Conservation (phyloP, 2,797 vertebrate genomes). For the Anisognathus igniventris region DNA sequence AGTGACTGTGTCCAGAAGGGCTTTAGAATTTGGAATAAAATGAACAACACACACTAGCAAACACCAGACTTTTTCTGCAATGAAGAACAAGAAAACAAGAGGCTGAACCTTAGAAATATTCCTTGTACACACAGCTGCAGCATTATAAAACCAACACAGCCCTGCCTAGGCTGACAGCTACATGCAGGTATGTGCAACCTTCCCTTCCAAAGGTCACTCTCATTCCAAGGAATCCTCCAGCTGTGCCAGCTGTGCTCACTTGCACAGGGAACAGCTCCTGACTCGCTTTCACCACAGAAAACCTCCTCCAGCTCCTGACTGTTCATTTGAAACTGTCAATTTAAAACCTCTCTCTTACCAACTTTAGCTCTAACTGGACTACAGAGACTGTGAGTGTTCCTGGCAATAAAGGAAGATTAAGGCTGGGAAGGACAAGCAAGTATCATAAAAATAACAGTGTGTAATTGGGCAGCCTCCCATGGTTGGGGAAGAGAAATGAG, state of each 20-base stretch:
- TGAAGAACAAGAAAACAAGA: neutral
- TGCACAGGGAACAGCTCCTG: neutral
- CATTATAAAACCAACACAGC: neutral
- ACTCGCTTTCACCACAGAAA: accelerated
- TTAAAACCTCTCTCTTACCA: constrained; percentile 2
- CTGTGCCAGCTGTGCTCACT: neutral
- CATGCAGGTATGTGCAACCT: accelerated
- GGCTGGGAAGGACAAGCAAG: constrained; percentile 30
- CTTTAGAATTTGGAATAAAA: neutral
- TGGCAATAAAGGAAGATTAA: constrained; percentile 29
- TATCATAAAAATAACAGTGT: constrained; percentile 10
- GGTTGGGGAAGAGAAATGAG: constrained; percentile 11
- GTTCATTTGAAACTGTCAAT: neutral
- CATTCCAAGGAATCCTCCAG: neutral
- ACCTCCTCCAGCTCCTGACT: neutral
- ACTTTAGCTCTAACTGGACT: constrained; percentile 22
- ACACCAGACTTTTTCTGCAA: neutral
- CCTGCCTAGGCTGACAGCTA: neutral
- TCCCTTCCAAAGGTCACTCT: neutral
- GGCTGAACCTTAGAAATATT: neutral
- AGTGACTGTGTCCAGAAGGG: neutral
- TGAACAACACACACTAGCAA: neutral
- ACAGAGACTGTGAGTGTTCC: neutral
- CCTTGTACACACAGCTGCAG: neutral
- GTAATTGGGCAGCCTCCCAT: constrained; percentile 38